A percentile compares a stretch with the other conserved stretches of the same genome.
Conservation (phyloP, 2,888 invertebrate species). For the Luperina nickerlii region DNA sequence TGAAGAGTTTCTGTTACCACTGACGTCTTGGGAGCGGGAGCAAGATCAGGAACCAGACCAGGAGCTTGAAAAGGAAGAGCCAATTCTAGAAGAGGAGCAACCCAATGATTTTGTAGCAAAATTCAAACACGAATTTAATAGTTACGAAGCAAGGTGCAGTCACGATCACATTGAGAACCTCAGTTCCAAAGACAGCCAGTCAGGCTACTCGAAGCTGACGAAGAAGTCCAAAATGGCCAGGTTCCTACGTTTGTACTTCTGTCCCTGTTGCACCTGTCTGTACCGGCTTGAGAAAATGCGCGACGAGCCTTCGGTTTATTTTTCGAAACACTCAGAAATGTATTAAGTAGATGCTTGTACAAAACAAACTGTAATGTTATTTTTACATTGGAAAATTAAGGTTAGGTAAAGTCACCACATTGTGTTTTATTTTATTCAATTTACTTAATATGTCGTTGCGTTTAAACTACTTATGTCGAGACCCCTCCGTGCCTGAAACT, state of each 20-base stretch:
- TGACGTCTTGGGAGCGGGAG: slow-evolving; percentile 90
- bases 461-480: background rate
- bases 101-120: slow-evolving; percentile 23
- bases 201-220: slow-evolving; percentile 69
- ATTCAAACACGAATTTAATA: slow-evolving; percentile 48
- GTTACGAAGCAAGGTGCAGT: slow-evolving; percentile 66
- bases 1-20: slow-evolving; percentile 89
- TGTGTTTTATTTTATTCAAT: slow-evolving; percentile 20
- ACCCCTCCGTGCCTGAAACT: background rate
- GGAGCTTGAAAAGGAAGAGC: slow-evolving; percentile 65
- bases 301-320: slow-evolving; percentile 69
- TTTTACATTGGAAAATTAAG: slow-evolving; percentile 38
- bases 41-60: slow-evolving; percentile 65
- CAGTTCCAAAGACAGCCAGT: slow-evolving; percentile 72
- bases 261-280: slow-evolving; percentile 86
- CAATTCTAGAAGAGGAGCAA: slow-evolving; percentile 60
- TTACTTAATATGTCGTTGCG: background rate
- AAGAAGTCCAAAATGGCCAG: slow-evolving; percentile 82
- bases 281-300: slow-evolving; percentile 83
- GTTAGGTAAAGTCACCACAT: slow-evolving; percentile 18
- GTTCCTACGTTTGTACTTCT: slow-evolving; percentile 85
- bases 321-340: slow-evolving; percentile 54
- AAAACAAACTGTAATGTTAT: slow-evolving; percentile 28
- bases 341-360: slow-evolving; percentile 17
- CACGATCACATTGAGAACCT: slow-evolving; percentile 58